Percentiles rank a stretch among this genome's conserved stretches.
Conservation (phyloP, 1,140 invertebrate species). For the Druon quercuslanigerum region DNA sequence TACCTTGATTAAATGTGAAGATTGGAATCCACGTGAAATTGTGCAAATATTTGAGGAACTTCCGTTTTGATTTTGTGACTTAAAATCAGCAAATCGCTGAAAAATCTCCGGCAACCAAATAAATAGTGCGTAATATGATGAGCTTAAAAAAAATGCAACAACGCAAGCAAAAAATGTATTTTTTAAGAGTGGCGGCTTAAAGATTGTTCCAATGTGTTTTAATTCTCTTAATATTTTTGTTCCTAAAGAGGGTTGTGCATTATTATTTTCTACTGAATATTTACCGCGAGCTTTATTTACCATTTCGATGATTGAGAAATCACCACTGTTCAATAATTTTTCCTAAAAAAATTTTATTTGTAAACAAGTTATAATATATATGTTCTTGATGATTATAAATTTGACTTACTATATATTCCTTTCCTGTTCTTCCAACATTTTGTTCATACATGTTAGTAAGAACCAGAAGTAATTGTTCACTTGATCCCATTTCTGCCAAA, state of each 20-base stretch:
- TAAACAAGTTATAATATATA: not conserved
- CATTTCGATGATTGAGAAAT: not conserved
- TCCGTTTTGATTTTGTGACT: slow-evolving; percentile 71
- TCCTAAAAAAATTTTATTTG: not conserved
- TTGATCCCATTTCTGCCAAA: slow-evolving; percentile 72
- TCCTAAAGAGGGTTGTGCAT: not conserved
- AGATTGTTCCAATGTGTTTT: not conserved
- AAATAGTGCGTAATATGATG: slow-evolving; percentile 80
- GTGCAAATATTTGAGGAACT: slow-evolving; percentile 77
- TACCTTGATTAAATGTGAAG: not conserved
- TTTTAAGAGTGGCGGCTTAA: slow-evolving; percentile 1
- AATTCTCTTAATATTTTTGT: not conserved
- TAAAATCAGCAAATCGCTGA: slow-evolving; percentile 78
- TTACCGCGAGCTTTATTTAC: not conserved
- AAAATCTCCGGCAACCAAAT: slow-evolving; percentile 83
- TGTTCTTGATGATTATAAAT: not conserved
- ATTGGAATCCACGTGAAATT: not conserved
- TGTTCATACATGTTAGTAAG: slow-evolving; percentile 76
- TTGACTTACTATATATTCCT: slow-evolving; percentile 72
- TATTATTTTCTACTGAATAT: not conserved
- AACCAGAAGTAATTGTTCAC: slow-evolving; percentile 74
- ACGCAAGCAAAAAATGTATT: slow-evolving; percentile 58
- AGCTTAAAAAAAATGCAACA: slow-evolving; percentile 42
- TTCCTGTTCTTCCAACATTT: slow-evolving; percentile 74
- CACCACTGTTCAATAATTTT: not conserved